Percentiles rank a stretch among this genome's conserved stretches.
phyloP scores from a whole-genome alignment of 1,140 invertebrate species.

The Lordiphosa collinella region DNA sequence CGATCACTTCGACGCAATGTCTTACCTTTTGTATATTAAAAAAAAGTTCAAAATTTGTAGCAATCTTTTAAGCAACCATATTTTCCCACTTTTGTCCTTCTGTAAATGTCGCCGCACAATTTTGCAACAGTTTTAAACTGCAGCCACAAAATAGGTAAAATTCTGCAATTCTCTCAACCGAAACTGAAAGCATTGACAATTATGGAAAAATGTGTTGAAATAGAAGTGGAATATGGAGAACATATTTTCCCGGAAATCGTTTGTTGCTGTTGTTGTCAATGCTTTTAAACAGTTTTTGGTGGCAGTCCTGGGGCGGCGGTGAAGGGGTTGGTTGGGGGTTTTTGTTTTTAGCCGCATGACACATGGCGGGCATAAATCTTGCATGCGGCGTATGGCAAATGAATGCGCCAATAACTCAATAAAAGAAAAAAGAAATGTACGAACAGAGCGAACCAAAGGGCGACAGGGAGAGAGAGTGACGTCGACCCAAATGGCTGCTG shows the following conservation, averaged over 20 bases:
- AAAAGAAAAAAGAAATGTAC: conserved; percentile 23
- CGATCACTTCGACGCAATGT: too few relatives aligned
- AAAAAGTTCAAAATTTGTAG: too few relatives aligned
- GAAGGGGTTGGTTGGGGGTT: conserved; percentile 17
- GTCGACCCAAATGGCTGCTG: conserved; percentile 47
- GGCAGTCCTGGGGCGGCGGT: background rate
- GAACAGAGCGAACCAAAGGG: conserved; percentile 7
- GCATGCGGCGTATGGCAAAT: conserved; percentile 72
- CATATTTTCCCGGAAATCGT: conserved; percentile 31
- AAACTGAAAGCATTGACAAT: conserved; percentile 31
- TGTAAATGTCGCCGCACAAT: background rate
- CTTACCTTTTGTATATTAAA: too few relatives aligned
- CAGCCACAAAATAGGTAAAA: background rate
- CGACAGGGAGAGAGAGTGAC: background rate
- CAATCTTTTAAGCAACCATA: too few relatives aligned
- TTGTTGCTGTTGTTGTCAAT: conserved; percentile 29
- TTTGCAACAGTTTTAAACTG: background rate
- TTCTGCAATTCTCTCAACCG: conserved; percentile 5
- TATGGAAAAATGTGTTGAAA: conserved; percentile 16
- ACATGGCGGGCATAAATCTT: conserved; percentile 75
- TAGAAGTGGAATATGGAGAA: conserved; percentile 3
- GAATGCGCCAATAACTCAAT: conserved; percentile 77
- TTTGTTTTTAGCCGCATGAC: conserved; percentile 72
- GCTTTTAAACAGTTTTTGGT: conserved; percentile 44
- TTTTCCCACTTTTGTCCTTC: too few relatives aligned